Evolutionary conservation across 2,113 vertebrate species (phyloP).

Genomic region (Genyomyrus donnyi): DNA sequence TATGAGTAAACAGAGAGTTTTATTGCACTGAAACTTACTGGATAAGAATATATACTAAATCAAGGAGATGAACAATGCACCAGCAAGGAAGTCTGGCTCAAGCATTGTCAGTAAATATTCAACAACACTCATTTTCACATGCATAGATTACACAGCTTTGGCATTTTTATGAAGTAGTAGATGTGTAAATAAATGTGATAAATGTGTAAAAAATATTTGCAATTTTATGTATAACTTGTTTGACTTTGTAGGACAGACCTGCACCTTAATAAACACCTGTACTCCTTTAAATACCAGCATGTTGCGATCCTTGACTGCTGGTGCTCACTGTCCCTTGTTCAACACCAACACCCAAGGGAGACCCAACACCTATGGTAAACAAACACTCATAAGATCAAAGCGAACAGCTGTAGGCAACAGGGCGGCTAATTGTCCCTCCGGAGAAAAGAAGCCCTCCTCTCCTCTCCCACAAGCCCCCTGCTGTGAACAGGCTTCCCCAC

Average conservation of each 20-base stretch:
- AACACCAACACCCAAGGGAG: neutral
- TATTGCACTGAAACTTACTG: neutral
- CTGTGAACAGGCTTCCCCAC: neutral
- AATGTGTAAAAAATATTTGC: neutral
- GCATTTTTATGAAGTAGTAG: neutral
- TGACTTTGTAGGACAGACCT: neutral
- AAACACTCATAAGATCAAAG: neutral
- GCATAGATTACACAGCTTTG: neutral
- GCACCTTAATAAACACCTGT: neutral
- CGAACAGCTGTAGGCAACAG: neutral
- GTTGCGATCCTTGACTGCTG: neutral
- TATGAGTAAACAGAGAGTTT: neutral
- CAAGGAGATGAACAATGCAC: neutral
- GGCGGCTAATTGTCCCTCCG: neutral
- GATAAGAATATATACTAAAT: neutral
- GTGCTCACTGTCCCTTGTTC: neutral
- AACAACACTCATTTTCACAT: neutral
- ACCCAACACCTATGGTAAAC: neutral
- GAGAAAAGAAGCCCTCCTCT: neutral
- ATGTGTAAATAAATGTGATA: neutral
- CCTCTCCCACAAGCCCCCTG: neutral
- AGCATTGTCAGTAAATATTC: neutral
- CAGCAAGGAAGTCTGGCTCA: neutral
- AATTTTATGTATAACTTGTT: neutral
- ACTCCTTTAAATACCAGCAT: neutral